Base-by-base conservation (phyloP, 2,113 vertebrate species). In the Cyanoramphus novaezelandiae region DNA sequence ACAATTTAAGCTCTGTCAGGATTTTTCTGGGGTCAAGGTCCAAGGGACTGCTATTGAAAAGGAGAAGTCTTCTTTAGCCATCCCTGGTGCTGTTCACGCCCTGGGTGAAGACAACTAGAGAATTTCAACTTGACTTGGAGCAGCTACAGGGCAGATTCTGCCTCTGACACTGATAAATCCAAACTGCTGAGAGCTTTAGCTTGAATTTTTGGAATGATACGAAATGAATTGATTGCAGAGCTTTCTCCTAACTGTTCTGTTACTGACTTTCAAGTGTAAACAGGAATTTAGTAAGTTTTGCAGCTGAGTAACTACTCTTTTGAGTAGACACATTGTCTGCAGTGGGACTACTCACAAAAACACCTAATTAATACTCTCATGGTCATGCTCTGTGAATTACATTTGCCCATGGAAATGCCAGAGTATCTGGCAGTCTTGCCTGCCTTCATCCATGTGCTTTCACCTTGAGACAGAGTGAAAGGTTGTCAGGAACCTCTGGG, bases 1-100 rank as follows among this genome's bases (percentile, higher is more conserved):
- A 44, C 77, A 84, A 93, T 82, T 84, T 71, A 77, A 87, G 44
- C 70, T 92, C 84, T 94, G 75, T 94, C 89, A 94, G 93, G 92
- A 72, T 57, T 95, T 84, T 79, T 90, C 47, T 82, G 41, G 15
- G 10, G 28, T 65, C 29, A 46, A 15, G 89, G 65, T 82, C 91
- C 53, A 52, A 77, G 53, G 28, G 78, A 69, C 47, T n/a, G 17
- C 78, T 91, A 19, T 49, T 91, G 84, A 92, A 78, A 64, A 49
- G 69, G n/a, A 85, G 17, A 20, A 79, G 16, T 25, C 37, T 85
- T 79, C 80, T 67, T 21, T 27, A 49, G 74, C 33, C 59, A 17
- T 72, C 43, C 41, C 74, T 91, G 35, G 35, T 1, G 0, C 84
- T 76, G 70, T 65, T 85, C 41, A 35, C 15, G 13, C 17, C 29